phyloP scores from a whole-genome alignment of 2,888 invertebrate species.

The Morinoia aosen region DNA sequence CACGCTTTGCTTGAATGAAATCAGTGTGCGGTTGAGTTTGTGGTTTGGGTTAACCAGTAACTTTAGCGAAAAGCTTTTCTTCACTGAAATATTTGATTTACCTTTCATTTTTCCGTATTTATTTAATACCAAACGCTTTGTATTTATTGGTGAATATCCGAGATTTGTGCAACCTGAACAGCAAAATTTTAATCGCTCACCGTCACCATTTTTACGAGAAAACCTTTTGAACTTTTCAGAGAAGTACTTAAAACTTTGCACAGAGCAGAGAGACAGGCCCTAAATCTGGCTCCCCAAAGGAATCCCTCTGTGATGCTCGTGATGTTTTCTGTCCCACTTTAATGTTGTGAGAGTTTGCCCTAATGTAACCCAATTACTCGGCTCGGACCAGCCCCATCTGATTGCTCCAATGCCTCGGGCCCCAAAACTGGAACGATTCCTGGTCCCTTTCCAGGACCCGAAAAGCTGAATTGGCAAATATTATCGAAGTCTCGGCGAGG shows the following conservation, averaged over 20 bases:
- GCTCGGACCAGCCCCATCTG: not conserved
- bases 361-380: slow-evolving; percentile 44
- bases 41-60: too few species aligned
- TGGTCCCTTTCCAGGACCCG: not conserved
- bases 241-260: slow-evolving; percentile 25
- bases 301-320: not conserved
- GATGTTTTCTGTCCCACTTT: slow-evolving; percentile 44
- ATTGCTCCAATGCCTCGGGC: slow-evolving; percentile 39
- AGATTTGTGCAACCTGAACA: not conserved
- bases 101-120: too few species aligned
- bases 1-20: too few species aligned
- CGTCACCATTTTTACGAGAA: not conserved
- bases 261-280: not conserved
- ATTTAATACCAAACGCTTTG: too few species aligned
- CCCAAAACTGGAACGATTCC: slow-evolving; percentile 34
- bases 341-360: slow-evolving; percentile 46
- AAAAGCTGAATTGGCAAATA: slow-evolving; percentile 41
- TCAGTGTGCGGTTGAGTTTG: too few species aligned
- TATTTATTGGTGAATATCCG: not conserved
- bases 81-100: too few species aligned
- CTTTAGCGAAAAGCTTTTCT: too few species aligned
- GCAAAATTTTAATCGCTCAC: not conserved
- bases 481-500: slow-evolving; percentile 22
- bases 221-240: not conserved
- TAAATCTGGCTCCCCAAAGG: not conserved